These are phyloP conservation scores for Cheilosia soror DNA, from an alignment of 2,888 invertebrate genomes.

Conservation along the genomic window DNA sequence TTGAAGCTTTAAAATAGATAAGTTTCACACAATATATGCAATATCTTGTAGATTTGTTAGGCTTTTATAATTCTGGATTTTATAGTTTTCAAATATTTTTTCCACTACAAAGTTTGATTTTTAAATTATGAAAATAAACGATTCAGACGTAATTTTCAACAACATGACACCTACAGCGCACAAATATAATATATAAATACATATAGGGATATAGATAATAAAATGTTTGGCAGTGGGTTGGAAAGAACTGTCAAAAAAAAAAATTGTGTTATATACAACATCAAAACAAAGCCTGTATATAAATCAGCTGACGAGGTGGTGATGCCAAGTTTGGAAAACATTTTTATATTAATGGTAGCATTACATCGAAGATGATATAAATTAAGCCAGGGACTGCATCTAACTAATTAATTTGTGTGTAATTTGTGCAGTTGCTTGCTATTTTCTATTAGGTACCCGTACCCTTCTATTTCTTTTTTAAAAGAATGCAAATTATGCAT, in stretches of 20 bases:
- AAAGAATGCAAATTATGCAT: too few species aligned
- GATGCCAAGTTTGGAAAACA: constrained; percentile 11
- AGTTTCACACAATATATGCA: constrained; percentile 8
- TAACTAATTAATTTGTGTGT: too few species aligned
- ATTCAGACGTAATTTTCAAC: constrained; percentile 52
- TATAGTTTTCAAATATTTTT: neutral
- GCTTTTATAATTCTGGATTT: constrained; percentile 7
- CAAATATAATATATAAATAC: neutral
- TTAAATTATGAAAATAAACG: constrained; percentile 50
- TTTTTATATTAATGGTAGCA: neutral
- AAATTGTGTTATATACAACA: constrained; percentile 40
- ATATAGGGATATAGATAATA: neutral
- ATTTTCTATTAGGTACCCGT: too few species aligned
- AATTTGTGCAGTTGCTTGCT: too few species aligned
- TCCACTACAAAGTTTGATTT: neutral
- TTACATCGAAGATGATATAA: too few species aligned
- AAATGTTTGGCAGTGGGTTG: neutral
- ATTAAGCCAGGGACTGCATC: too few species aligned
- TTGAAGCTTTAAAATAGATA: neutral
- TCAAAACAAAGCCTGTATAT: constrained; percentile 57
- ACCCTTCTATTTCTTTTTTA: too few species aligned
- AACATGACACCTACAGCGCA: constrained; percentile 41
- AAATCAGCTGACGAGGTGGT: constrained; percentile 50
- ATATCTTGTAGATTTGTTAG: neutral
- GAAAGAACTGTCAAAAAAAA: constrained; percentile 10